Percentiles rank a stretch among this genome's conserved stretches.
Evolutionary conservation across 1,140 invertebrate genomes (phyloP).

Genomic region (Reticulitermes speratus): DNA sequence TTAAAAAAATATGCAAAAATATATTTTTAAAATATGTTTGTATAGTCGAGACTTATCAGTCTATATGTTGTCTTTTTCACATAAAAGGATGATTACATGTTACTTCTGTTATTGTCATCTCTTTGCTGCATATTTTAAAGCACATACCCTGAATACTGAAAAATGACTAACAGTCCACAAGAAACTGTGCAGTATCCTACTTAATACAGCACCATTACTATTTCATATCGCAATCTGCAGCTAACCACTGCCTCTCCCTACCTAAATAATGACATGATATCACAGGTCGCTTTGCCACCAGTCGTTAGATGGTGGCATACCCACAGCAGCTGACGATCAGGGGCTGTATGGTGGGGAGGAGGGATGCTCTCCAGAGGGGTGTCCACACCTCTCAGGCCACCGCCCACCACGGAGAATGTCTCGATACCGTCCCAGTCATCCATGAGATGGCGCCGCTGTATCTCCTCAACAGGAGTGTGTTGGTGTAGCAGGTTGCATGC

Average conservation of each 20-base stretch:
- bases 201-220: not conserved
- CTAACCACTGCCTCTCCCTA: not conserved
- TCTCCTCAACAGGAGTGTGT: constrained; percentile 32
- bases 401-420: constrained; percentile 40
- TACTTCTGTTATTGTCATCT: constrained; percentile 1
- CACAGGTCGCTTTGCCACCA: not conserved
- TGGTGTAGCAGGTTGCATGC: constrained; percentile 42
- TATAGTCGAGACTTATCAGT: not conserved
- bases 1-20: not conserved
- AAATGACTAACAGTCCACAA: not conserved
- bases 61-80: not conserved
- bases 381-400: constrained; percentile 18
- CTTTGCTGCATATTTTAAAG: not conserved
- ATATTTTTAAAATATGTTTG: not conserved
- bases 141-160: constrained; percentile 7
- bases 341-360: constrained; percentile 45
- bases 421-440: constrained; percentile 43
- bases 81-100: not conserved
- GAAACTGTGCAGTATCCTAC: not conserved
- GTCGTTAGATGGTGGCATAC: not conserved
- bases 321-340: constrained; percentile 30
- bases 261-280: constrained; percentile 5
- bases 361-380: constrained; percentile 38
- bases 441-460: constrained; percentile 37
- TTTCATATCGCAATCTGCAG: not conserved